These are phyloP conservation scores for Nicator chloris DNA, from an alignment of 2,113 vertebrate species.

Conservation along the genomic window DNA sequence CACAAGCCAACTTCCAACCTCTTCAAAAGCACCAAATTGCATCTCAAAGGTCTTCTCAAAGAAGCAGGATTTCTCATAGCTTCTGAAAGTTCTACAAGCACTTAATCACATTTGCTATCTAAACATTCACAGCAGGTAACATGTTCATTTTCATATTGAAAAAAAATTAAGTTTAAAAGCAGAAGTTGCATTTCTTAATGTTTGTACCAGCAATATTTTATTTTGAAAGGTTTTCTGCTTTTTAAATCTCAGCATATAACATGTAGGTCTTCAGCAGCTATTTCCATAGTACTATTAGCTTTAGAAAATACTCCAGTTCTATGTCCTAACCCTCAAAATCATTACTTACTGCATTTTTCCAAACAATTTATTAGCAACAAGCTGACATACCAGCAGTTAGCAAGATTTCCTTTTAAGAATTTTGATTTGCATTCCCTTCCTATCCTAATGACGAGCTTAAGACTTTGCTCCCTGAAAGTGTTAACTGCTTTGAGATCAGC, in stretches of 20 bases:
- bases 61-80: background rate
- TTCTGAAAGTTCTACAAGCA: background rate
- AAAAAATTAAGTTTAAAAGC: background rate
- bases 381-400: background rate
- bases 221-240: background rate
- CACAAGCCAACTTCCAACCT: background rate
- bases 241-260: background rate
- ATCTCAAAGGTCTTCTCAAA: background rate
- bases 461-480: background rate
- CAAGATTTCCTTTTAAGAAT: background rate
- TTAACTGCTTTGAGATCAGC: background rate
- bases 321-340: background rate
- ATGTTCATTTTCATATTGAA: rapidly evolving
- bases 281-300: background rate
- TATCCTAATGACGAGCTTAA: background rate
- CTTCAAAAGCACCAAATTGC: background rate
- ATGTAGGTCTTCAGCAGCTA: background rate
- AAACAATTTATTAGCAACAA: background rate
- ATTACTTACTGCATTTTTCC: background rate
- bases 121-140: rapidly evolving
- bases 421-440: background rate
- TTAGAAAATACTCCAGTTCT: background rate
- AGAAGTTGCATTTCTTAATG: background rate
- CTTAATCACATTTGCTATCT: background rate
- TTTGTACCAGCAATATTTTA: background rate